Evolutionary conservation across 2,888 invertebrate species (phyloP).

Genomic region (Ceratothoa steindachneri): DNA sequence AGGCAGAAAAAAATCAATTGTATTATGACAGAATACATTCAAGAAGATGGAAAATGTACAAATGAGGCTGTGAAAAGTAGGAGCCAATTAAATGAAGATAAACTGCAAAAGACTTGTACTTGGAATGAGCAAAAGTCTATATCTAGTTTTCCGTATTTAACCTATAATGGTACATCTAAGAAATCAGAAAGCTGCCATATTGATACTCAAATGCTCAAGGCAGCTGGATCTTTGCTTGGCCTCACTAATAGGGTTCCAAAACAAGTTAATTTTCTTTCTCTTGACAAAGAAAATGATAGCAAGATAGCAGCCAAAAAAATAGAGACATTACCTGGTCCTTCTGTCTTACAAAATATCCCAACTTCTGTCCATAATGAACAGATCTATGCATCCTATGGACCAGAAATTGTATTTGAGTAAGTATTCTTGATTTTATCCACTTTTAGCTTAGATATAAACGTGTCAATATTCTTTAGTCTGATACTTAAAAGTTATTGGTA

Average conservation of each 20-base stretch:
- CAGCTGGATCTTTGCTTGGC: background rate
- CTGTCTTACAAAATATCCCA: background rate
- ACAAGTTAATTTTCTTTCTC: background rate
- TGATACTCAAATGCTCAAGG: background rate
- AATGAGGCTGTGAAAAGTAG: background rate
- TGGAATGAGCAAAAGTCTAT: background rate
- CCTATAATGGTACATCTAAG: background rate
- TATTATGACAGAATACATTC: background rate
- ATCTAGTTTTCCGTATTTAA: background rate
- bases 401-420: background rate
- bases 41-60: background rate
- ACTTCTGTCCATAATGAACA: background rate
- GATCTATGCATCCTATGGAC: background rate
- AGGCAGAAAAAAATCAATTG: background rate
- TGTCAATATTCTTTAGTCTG: too few relatives aligned
- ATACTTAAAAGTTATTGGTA: too few relatives aligned
- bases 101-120: background rate
- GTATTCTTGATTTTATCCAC: too few relatives aligned
- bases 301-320: background rate
- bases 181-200: background rate
- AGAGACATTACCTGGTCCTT: background rate
- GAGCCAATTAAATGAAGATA: background rate
- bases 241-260: background rate
- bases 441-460: too few relatives aligned
- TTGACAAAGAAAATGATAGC: background rate